A percentile compares a stretch with the other conserved stretches of the same genome.
These are phyloP conservation scores for Coregonus clupeaformis DNA, from an alignment of 2,113 vertebrate species.

Conservation along the genomic window DNA sequence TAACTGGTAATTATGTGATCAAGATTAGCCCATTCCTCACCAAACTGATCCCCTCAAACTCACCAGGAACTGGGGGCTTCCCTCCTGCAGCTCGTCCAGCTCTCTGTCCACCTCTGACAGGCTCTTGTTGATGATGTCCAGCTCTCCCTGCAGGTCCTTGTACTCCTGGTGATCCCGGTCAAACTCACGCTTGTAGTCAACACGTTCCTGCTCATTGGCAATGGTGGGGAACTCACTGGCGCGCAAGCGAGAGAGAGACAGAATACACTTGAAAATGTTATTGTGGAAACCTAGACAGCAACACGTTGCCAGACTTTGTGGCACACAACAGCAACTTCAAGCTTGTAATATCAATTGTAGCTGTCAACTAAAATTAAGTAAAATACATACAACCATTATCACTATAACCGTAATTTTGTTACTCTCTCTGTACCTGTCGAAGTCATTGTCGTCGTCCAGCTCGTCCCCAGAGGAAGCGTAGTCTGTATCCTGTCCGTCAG, in stretches of 20 bases:
- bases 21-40: background rate
- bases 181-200: slow-evolving; percentile 77
- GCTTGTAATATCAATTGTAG: background rate
- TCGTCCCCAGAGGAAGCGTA: slow-evolving; percentile 88
- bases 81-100: slow-evolving; percentile 77
- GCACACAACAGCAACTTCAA: background rate
- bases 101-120: slow-evolving; percentile 74
- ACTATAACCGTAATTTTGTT: background rate
- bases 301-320: too few relatives aligned
- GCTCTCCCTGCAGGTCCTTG: slow-evolving; percentile 77
- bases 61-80: slow-evolving; percentile 79
- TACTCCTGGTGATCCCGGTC: slow-evolving; percentile 80
- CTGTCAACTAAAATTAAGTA: background rate
- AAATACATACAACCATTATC: background rate
- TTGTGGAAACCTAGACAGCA: background rate
- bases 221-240: slow-evolving; percentile 77
- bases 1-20: background rate
- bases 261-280: background rate
- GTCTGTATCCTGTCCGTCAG: slow-evolving; percentile 74
- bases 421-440: slow-evolving; percentile 69
- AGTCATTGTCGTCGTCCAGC: slow-evolving; percentile 83
- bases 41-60: slow-evolving; percentile 7
- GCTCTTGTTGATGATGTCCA: slow-evolving; percentile 77
- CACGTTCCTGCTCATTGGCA: slow-evolving; percentile 64
- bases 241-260: background rate